Evolutionary conservation across 2,797 vertebrate genomes (phyloP).

Genomic region (Psittacula echo): DNA sequence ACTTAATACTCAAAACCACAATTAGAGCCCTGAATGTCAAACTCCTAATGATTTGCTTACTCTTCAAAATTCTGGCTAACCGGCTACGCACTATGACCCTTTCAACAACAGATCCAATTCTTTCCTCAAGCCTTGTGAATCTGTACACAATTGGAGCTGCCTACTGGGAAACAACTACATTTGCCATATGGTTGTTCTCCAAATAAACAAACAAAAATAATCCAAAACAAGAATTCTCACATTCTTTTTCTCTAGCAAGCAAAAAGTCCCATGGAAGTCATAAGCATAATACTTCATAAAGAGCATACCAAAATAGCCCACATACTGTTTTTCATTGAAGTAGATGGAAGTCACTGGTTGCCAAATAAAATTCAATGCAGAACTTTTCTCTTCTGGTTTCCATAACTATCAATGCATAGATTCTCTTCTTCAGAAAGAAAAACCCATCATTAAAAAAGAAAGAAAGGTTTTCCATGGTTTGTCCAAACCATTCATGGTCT

Average conservation of each 20-base stretch:
- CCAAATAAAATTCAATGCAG: neutral
- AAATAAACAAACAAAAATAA: slow-evolving; percentile 43
- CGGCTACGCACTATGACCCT: slow-evolving; percentile 57
- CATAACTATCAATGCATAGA: neutral
- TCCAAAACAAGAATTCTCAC: slow-evolving; percentile 12
- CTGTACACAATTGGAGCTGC: slow-evolving; percentile 53
- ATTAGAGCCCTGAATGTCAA: slow-evolving; percentile 73
- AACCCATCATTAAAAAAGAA: neutral
- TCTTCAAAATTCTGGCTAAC: slow-evolving; percentile 76
- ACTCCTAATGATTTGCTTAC: slow-evolving; percentile 73
- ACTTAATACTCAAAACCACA: slow-evolving; percentile 72
- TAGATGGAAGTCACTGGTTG: neutral
- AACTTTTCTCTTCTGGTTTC: neutral
- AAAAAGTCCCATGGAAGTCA: neutral
- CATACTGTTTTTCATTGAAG: neutral
- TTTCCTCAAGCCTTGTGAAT: slow-evolving; percentile 57
- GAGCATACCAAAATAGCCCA: neutral
- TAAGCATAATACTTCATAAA: neutral
- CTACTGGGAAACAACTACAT: slow-evolving; percentile 59
- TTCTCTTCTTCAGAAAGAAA: slow-evolving; percentile 1
- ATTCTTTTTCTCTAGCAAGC: slow-evolving; percentile 26
- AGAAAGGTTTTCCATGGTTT: neutral
- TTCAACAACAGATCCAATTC: slow-evolving; percentile 65
- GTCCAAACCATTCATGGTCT: neutral
- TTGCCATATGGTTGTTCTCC: slow-evolving; percentile 55